A percentile compares a stretch with the other conserved stretches of the same genome.
phyloP scores from a whole-genome alignment of 2,797 vertebrate species.

The Arrhamphus sclerolepis region DNA sequence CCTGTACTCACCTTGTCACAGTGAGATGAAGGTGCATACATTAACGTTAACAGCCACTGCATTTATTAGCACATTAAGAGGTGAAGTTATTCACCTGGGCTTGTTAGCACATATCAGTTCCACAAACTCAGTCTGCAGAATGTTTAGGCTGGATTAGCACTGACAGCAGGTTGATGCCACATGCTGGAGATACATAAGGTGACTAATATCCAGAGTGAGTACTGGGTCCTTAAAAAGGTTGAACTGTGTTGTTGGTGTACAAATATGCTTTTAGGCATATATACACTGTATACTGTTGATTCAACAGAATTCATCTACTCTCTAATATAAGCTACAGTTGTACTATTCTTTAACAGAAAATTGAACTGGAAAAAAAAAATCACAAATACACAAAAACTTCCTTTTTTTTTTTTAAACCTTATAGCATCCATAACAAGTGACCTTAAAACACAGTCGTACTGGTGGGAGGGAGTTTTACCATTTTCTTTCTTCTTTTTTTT shows the following conservation, averaged over 20 bases:
- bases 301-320: slow-evolving; percentile 5
- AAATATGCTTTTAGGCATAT: not conserved
- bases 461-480: slow-evolving; percentile 8
- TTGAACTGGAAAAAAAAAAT: too few relatives aligned
- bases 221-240: not conserved
- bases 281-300: not conserved
- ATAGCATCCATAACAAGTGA: slow-evolving; percentile 34
- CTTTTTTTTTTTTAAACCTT: too few relatives aligned
- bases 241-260: not conserved
- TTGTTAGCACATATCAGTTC: slow-evolving; percentile 85
- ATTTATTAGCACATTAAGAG: slow-evolving; percentile 88
- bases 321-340: slow-evolving; percentile 10
- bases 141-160: slow-evolving; percentile 47
- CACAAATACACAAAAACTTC: too few relatives aligned
- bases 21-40: slow-evolving; percentile 89
- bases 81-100: slow-evolving; percentile 82
- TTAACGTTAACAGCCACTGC: slow-evolving; percentile 89
- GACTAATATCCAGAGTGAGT: slow-evolving; percentile 15
- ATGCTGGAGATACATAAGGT: slow-evolving; percentile 33
- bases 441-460: slow-evolving; percentile 7
- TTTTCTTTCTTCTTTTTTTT: slow-evolving; percentile 15
- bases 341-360: slow-evolving; percentile 11
- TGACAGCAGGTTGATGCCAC: slow-evolving; percentile 47
- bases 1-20: slow-evolving; percentile 79
- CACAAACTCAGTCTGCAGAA: slow-evolving; percentile 50